These are phyloP conservation scores for Ophioninae sp. DNA, from an alignment of 2,888 invertebrate genomes.

Conservation along the genomic window DNA sequence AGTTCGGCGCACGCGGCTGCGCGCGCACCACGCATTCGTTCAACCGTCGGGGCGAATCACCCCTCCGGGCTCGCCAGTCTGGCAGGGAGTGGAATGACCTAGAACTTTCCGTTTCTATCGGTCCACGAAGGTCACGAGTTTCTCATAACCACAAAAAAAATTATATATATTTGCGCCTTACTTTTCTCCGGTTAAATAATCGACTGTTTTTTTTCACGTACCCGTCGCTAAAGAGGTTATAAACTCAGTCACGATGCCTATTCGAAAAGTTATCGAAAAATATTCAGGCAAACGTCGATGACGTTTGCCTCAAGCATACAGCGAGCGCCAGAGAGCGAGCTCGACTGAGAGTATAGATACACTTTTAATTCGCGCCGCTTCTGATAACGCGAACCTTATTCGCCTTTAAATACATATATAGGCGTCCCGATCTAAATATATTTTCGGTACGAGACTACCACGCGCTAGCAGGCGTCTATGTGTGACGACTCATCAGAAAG, in stretches of 20 bases:
- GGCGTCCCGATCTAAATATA: too few relatives aligned
- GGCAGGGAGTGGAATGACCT: constrained; percentile 30
- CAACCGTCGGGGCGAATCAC: constrained; percentile 12
- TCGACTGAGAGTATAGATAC: constrained; percentile 10
- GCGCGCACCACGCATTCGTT: not conserved
- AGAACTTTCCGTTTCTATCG: constrained; percentile 43
- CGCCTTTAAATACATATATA: not conserved
- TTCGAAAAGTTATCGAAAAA: not conserved
- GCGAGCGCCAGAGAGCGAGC: not conserved
- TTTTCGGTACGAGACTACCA: not conserved
- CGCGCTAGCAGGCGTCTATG: not conserved
- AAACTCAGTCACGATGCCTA: not conserved
- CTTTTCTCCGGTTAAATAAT: constrained; percentile 8
- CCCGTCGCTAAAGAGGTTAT: not conserved
- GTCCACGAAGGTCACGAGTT: constrained; percentile 24
- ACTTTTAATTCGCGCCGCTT: constrained; percentile 3
- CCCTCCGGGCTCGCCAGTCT: not conserved
- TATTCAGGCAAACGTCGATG: not conserved
- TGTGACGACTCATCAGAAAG: not conserved
- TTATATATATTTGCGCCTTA: not conserved
- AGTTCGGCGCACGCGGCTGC: not conserved
- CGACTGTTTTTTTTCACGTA: not conserved
- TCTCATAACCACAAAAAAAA: not conserved
- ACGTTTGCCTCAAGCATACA: not conserved
- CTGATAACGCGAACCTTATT: constrained; percentile 28